phyloP scores from a whole-genome alignment of 1,140 invertebrate species.

The Drosophila arawakana region DNA sequence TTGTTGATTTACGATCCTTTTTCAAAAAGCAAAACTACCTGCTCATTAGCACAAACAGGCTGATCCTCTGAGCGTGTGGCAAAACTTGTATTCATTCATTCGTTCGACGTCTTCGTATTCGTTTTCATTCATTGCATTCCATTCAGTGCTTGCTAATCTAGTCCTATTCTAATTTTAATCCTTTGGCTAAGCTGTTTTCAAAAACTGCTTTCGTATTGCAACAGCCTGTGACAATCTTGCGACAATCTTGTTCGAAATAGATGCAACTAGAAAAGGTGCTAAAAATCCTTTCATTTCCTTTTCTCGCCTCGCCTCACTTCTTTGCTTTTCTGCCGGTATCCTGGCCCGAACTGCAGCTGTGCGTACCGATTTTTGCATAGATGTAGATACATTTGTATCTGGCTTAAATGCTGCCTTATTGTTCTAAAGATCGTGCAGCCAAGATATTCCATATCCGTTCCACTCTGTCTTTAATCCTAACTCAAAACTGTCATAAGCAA shows the following conservation, averaged over 20 bases:
- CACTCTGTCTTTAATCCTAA: neutral
- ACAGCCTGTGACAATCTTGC: constrained; percentile 54
- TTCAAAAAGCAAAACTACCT: constrained; percentile 31
- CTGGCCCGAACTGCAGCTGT: constrained; percentile 37
- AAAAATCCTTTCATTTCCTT: constrained; percentile 52
- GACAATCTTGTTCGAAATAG: constrained; percentile 32
- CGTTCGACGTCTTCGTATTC: neutral
- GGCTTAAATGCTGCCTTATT: constrained; percentile 10
- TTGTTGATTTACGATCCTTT: constrained; percentile 56
- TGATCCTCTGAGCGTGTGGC: constrained; percentile 26
- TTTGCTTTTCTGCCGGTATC: constrained; percentile 35
- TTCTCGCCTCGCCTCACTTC: constrained; percentile 38
- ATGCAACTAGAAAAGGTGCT: constrained; percentile 30
- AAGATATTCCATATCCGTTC: constrained; percentile 13
- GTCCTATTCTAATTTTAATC: constrained; percentile 52
- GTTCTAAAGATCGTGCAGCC: constrained; percentile 5
- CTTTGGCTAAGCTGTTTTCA: constrained; percentile 49
- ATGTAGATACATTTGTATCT: constrained; percentile 26
- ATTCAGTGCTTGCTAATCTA: constrained; percentile 27
- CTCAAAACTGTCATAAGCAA: constrained; percentile 28
- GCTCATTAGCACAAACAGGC: constrained; percentile 55
- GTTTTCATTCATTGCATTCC: neutral
- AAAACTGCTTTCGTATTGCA: constrained; percentile 60
- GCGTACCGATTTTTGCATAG: constrained; percentile 34
- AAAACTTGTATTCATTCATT: constrained; percentile 10